A percentile compares a stretch with the other conserved stretches of the same genome.
Evolutionary conservation across 1,140 invertebrate genomes (phyloP).

Genomic region (Lerema accius): DNA sequence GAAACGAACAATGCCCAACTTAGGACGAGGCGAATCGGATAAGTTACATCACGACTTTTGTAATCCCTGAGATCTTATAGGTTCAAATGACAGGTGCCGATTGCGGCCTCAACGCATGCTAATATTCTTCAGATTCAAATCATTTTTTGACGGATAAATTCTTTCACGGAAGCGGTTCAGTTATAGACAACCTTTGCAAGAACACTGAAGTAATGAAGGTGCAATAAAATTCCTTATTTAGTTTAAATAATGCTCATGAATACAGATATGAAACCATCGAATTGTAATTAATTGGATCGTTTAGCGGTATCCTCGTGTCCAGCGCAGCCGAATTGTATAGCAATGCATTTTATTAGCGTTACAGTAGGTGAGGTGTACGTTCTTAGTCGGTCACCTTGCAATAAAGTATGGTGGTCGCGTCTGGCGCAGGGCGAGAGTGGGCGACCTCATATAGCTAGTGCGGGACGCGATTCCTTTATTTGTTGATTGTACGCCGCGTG

Average conservation of each 20-base stretch:
- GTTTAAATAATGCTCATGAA: constrained; percentile 1
- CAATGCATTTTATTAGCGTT: constrained; percentile 53
- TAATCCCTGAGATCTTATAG: constrained; percentile 27
- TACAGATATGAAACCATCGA: constrained; percentile 29
- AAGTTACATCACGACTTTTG: constrained; percentile 48
- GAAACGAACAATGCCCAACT: constrained; percentile 57
- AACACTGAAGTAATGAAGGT: neutral
- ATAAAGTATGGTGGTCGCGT: constrained; percentile 76
- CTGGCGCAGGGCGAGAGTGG: constrained; percentile 73
- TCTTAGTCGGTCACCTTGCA: constrained; percentile 74
- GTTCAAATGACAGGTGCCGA: constrained; percentile 32
- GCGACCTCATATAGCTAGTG: constrained; percentile 78
- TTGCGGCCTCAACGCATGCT: constrained; percentile 1
- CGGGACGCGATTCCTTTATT: constrained; percentile 77
- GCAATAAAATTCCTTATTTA: neutral
- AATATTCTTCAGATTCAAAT: too few species aligned
- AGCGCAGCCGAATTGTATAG: constrained; percentile 64
- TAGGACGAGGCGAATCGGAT: constrained; percentile 53
- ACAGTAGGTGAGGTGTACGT: constrained; percentile 47
- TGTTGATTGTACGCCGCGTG: constrained; percentile 72
- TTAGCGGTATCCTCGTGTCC: constrained; percentile 66
- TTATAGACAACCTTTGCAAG: too few species aligned
- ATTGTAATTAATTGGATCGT: constrained; percentile 65
- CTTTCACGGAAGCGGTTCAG: too few species aligned
- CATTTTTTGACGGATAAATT: too few species aligned